Base-by-base conservation (phyloP, 2,797 vertebrate species). In the Harpagifer antarcticus region DNA sequence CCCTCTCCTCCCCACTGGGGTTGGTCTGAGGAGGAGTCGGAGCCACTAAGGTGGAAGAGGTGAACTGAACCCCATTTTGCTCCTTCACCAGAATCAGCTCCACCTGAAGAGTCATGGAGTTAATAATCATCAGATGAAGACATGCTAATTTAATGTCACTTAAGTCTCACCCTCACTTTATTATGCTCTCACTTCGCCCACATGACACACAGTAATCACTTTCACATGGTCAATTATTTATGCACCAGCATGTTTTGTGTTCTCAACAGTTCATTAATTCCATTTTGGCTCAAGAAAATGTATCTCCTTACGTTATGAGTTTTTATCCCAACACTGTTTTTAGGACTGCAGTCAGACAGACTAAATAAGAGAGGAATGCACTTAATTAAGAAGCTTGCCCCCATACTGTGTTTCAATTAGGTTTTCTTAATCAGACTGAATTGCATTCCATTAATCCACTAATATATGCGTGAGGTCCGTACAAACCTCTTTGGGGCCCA, bases 1-100 rank as follows among this genome's bases (percentile, higher is more conserved):
- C 96, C 5, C 97, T 91, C 77, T 96, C 95, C 68, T 91, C 89
- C 11, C 93, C 94, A 0, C 89, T 88, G 2, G 68, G 31, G 60
- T 74, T 74, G 2, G 87, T 94, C 72, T 95, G 94, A 13, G 91
- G 47, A 0, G 87, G 90, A 60, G 77, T 81, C 0, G 90, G 91
- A 70, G 83, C 90, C 72, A 95, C 91, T 62, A 97, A 86, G 56
- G 94, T 89, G 67, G 95, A 95, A 9, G 94, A 93, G 42, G 96
- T 97, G 88, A 97, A 95, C 92, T 97, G 97, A 61, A 97, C 95
- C 54, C 97, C 97, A 7, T 97, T 97, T 78, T 96, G 96, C 78
- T 97, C 97, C 87, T 97, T 97, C 23, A 97, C 93, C 66, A 97
- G 92, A 74, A 96, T 93, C 64, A 97, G 94, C 81, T 97, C 97